phyloP scores from a whole-genome alignment of 2,888 invertebrate genomes.

The Amphimallon solstitiale region DNA sequence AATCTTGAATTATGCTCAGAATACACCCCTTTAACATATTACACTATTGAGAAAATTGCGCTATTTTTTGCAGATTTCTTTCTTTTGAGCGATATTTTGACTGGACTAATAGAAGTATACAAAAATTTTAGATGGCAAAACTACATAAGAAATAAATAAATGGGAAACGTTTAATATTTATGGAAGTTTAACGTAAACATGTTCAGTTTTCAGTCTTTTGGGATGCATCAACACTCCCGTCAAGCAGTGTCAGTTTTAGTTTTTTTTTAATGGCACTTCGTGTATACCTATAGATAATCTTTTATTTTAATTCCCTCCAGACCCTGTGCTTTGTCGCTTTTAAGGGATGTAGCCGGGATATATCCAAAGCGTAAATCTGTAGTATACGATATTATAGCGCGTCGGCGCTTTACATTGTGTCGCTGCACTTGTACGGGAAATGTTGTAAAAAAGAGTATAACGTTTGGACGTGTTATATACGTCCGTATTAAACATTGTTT shows the following conservation, averaged over 20 bases:
- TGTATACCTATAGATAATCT: neutral
- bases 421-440: conserved; percentile 5
- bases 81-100: too few relatives aligned
- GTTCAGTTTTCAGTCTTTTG: neutral
- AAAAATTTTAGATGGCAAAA: too few relatives aligned
- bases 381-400: conserved; percentile 19
- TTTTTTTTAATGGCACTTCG: neutral
- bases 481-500: neutral
- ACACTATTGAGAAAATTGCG: too few relatives aligned
- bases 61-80: too few relatives aligned
- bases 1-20: too few relatives aligned
- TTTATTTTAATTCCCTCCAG: conserved; percentile 25
- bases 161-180: conserved; percentile 14
- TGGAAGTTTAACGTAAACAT: conserved; percentile 3
- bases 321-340: conserved; percentile 20
- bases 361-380: conserved; percentile 13
- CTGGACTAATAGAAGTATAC: too few relatives aligned
- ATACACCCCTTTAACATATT: too few relatives aligned
- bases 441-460: conserved; percentile 1
- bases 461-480: conserved; percentile 1
- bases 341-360: conserved; percentile 10
- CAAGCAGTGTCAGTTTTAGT: neutral
- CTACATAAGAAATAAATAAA: neutral
- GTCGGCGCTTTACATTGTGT: conserved; percentile 15
- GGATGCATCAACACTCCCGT: conserved; percentile 13